Evolutionary conservation across 2,888 invertebrate genomes (phyloP), one percentile per base, ranked within the genome.

Genomic region (Augochlorella aurata): DNA sequence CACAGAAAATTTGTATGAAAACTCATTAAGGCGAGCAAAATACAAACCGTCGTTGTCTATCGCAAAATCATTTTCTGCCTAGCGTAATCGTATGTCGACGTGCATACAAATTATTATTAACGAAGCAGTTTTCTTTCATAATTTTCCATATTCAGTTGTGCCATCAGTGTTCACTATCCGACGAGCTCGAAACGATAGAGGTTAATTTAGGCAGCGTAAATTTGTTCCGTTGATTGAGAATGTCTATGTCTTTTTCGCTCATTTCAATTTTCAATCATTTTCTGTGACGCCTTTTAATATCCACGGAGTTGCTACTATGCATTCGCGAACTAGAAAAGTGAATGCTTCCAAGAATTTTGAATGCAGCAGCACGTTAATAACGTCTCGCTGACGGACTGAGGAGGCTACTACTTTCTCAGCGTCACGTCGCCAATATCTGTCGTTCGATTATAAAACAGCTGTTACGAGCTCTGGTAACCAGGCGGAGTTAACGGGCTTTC

Each of bases 371-470:
- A 74, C 63, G 68, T 82, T 82, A 82, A 82, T 81, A 82, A 81
- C 69, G 73, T 82, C 67, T 74, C 81, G 21, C 67, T 63, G 47
- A 3, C 10, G 47, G 29, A 14, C 66, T 58, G 72, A 80, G 76
- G 69, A 80, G 79, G 38, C 71, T 49, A n/a, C 75, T 61, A 54
- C 75, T 38, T 44, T 70, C 24, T 52, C 54, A 47, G 38, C 69
- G 81, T 83, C 81, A 77, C 81, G 74, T 77, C 68, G 71, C 54
- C 74, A 54, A 83, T 83, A 83, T 81, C 73, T 52, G 81, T 65
- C 76, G 58, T 63, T 74, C 77, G 81, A 74, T 74, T 81, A 77
- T 44, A 58, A 70, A 82, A 74, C 70, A 81, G 45, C 65, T 61
- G 61, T 66, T 50, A 70, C 16, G 44, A 24, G 47, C 14, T 54